Evolutionary conservation across 2,797 vertebrate genomes (phyloP), one percentile per base, ranked within the genome.

Genomic region (Acropternis orthonyx): DNA sequence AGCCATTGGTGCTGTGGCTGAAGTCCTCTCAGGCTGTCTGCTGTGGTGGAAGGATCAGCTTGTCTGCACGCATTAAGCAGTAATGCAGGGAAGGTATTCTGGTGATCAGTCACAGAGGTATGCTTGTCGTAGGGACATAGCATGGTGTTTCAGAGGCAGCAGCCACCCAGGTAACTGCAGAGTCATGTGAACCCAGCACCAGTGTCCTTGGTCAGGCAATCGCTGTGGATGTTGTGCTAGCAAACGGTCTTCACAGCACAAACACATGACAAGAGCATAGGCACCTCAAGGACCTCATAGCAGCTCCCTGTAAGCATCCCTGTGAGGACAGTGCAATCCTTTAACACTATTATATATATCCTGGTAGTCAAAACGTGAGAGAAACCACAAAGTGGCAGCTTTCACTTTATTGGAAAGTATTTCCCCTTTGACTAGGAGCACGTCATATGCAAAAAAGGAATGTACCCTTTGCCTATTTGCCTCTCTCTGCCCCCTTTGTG

Each of bases 211-310:
- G n/a, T 23, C 75, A 69, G 32, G 22, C 43, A 41, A 26, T 21
- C 26, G 12, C 28, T 0, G 0, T 11, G 20, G 32, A 19, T 62
- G 15, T 10, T 24, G 14, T 21, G 17, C 23, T 20, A 14, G 7
- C 0, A 0, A 78, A 10, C 12, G 28, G 10, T 16, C 34, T 92
- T 52, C 22, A 10, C 1, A 14, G 44, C 58, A 81, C 44, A 78
- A 36, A 75, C 28, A 32, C 9, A 12, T 67, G 54, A 56, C 20
- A 5, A 3, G 32, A 23, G 26, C 34, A 24, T 10, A 41, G 24
- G 36, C 28, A 48, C 18, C 28, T n/a, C 14, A 9, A 10, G 19
- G 20, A 73, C 10, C 10, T 27, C 46, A 39, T 15, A 56, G 72
- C 18, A 61, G 22, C 20, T 59, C 15, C 36, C 26, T 72, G 55